phyloP scores from a whole-genome alignment of 2,113 vertebrate genomes.

The Bubo bubo region DNA sequence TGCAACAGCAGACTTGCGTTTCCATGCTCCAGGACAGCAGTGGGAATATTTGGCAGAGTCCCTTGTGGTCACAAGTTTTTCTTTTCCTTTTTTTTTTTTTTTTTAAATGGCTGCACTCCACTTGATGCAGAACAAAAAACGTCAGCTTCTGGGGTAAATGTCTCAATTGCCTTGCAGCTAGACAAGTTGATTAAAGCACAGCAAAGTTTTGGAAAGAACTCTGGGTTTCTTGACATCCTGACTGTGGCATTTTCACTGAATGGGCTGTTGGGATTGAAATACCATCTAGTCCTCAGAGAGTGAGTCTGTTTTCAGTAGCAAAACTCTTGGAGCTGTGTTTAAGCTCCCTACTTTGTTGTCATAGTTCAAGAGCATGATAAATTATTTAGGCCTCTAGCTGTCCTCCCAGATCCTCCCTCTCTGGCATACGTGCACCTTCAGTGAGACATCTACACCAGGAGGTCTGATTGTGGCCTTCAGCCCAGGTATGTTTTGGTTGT shows the following conservation, averaged over 20 bases:
- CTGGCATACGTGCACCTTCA: fast-evolving
- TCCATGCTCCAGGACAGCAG: not conserved
- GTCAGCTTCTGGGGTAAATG: not conserved
- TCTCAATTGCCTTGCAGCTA: not conserved
- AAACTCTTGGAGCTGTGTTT: not conserved
- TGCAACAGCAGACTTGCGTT: slow-evolving; percentile 40
- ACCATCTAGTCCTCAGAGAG: not conserved
- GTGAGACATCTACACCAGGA: not conserved
- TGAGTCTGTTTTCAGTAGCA: not conserved
- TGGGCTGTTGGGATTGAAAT: slow-evolving; percentile 19
- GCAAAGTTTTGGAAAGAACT: not conserved
- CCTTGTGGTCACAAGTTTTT: not conserved
- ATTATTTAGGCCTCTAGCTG: not conserved
- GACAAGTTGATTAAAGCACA: slow-evolving; percentile 8
- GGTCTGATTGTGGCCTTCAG: not conserved
- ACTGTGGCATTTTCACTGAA: slow-evolving; percentile 1
- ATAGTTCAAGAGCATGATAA: not conserved
- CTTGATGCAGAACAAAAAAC: not conserved
- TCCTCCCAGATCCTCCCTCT: not conserved
- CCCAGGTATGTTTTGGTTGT: not conserved
- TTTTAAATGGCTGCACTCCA: not conserved
- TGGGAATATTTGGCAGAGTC: not conserved
- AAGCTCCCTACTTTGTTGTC: not conserved
- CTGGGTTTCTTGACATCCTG: not conserved
- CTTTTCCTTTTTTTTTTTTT: not conserved